A percentile compares a stretch with the other conserved stretches of the same genome.
These are phyloP conservation scores for Pristiophorus japonicus DNA, from an alignment of 2,113 vertebrate genomes.

Conservation along the genomic window DNA sequence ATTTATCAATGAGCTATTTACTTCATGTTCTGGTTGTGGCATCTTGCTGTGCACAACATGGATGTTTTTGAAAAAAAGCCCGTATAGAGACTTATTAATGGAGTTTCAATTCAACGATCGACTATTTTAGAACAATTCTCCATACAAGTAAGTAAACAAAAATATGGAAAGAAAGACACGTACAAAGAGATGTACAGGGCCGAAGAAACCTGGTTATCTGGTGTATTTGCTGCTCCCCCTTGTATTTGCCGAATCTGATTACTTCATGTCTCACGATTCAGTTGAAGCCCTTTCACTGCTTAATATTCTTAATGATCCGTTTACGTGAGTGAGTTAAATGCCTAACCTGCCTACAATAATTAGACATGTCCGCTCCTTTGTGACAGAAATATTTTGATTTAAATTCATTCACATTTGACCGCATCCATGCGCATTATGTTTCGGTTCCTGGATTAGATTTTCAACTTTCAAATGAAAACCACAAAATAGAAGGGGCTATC, in stretches of 20 bases:
- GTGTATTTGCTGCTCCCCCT: no score
- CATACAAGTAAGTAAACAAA: no score
- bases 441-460: not conserved
- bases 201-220: no score
- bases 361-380: not conserved
- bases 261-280: not conserved
- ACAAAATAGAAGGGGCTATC: not conserved
- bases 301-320: not conserved
- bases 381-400: not conserved
- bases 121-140: no score
- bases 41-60: no score
- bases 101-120: no score
- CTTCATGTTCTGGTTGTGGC: no score
- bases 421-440: not conserved
- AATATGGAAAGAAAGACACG: no score
- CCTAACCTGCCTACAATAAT: not conserved
- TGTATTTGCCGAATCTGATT: not conserved
- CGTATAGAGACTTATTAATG: no score
- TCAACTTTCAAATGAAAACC: not conserved
- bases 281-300: not conserved
- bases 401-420: not conserved
- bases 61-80: no score
- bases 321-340: not conserved
- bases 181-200: no score
- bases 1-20: no score